Conservation (phyloP, 2,113 vertebrate species). For the Cheirogaleus medius region DNA sequence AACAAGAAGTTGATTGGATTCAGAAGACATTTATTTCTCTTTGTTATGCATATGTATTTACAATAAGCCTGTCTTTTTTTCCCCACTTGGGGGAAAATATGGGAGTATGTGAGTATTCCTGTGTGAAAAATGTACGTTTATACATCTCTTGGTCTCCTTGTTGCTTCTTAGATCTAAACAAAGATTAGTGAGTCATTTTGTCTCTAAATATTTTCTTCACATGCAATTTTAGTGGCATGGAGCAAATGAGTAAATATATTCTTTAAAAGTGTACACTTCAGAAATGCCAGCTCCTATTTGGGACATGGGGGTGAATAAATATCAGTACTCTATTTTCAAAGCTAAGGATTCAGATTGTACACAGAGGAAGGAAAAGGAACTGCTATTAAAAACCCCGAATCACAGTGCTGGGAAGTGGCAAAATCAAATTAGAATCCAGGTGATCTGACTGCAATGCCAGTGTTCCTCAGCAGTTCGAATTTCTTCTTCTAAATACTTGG, state of each 20-base stretch:
- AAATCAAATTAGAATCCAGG: neutral
- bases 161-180: neutral
- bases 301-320: neutral
- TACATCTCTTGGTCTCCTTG: neutral
- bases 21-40: neutral
- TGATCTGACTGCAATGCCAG: neutral
- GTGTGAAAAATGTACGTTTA: neutral
- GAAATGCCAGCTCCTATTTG: neutral
- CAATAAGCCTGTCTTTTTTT: neutral
- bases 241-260: neutral
- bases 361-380: neutral
- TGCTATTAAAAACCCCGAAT: neutral
- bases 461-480: neutral
- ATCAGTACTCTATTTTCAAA: neutral
- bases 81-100: neutral
- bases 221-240: neutral
- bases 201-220: neutral
- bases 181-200: neutral
- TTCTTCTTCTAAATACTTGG: neutral
- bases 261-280: neutral
- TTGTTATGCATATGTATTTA: neutral
- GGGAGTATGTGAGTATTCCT: neutral
- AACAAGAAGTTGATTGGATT: neutral
- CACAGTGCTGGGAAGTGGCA: neutral
- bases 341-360: neutral